These are phyloP conservation scores for Zoanthus sansibaricus DNA, from an alignment of 92 coral and sea anemone species.

Conservation along the genomic window DNA sequence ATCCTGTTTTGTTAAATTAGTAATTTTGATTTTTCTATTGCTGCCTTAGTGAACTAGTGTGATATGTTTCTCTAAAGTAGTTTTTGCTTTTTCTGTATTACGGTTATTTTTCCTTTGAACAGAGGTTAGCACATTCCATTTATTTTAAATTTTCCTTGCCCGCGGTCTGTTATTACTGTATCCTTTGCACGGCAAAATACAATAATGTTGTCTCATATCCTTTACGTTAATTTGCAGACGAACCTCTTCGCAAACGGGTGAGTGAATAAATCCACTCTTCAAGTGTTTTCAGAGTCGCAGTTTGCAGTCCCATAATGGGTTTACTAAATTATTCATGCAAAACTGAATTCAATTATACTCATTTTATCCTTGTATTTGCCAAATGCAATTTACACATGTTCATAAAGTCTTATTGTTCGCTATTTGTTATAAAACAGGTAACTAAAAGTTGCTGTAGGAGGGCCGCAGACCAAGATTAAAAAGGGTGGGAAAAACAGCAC, in stretches of 20 bases:
- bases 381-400: background rate
- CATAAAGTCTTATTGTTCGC: background rate
- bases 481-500: background rate
- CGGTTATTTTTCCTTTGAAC: too few relatives aligned
- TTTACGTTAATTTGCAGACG: background rate
- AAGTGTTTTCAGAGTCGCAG: background rate
- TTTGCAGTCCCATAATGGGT: background rate
- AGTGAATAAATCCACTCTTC: background rate
- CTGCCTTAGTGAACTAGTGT: too few relatives aligned
- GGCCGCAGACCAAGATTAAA: background rate
- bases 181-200: too few relatives aligned
- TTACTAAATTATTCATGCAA: background rate
- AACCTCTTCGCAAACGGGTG: slow-evolving; percentile 12
- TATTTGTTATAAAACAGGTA: background rate
- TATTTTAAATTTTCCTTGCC: too few relatives aligned
- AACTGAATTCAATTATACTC: background rate
- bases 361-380: background rate
- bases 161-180: too few relatives aligned
- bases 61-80: too few relatives aligned
- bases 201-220: too few relatives aligned
- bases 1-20: too few relatives aligned
- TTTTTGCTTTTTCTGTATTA: too few relatives aligned
- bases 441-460: background rate
- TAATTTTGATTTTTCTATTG: too few relatives aligned
- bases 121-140: too few relatives aligned